These are phyloP conservation scores for Sebastes kiyomatsui DNA, from an alignment of 2,797 vertebrate genomes.

Conservation along the genomic window DNA sequence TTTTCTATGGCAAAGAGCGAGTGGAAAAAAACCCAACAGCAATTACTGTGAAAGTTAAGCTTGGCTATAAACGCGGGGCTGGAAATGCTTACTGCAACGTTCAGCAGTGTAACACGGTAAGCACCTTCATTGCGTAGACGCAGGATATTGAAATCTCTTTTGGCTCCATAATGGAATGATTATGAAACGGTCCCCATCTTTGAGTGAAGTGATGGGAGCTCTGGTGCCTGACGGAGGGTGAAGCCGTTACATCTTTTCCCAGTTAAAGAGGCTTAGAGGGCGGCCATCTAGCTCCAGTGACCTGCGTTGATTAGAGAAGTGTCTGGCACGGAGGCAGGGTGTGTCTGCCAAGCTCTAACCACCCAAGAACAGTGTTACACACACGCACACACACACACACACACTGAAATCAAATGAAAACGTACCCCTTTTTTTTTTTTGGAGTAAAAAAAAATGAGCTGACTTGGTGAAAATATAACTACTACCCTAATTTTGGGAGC, in stretches of 20 bases:
- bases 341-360: constrained; percentile 67
- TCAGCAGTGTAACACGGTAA: constrained; percentile 69
- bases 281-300: constrained; percentile 61
- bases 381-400: constrained; percentile 4
- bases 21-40: constrained; percentile 56
- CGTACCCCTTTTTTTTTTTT: neutral
- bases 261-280: constrained; percentile 68
- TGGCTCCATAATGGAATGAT: constrained; percentile 67
- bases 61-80: constrained; percentile 57
- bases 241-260: constrained; percentile 71
- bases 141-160: constrained; percentile 67
- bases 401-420: neutral
- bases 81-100: constrained; percentile 67
- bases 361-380: constrained; percentile 45
- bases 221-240: constrained; percentile 14
- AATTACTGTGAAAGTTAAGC: constrained; percentile 68
- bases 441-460: neutral
- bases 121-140: constrained; percentile 37
- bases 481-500: constrained; percentile 26
- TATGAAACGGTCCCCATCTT: constrained; percentile 51
- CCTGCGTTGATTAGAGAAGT: constrained; percentile 68
- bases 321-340: constrained; percentile 60
- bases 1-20: constrained; percentile 40
- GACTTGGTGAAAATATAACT: constrained; percentile 27
- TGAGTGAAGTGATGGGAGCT: constrained; percentile 29